A percentile compares a stretch with the other conserved stretches of the same genome.
These are phyloP conservation scores for Acrocephalus kingi DNA, from an alignment of 2,113 vertebrate species.

Conservation along the genomic window DNA sequence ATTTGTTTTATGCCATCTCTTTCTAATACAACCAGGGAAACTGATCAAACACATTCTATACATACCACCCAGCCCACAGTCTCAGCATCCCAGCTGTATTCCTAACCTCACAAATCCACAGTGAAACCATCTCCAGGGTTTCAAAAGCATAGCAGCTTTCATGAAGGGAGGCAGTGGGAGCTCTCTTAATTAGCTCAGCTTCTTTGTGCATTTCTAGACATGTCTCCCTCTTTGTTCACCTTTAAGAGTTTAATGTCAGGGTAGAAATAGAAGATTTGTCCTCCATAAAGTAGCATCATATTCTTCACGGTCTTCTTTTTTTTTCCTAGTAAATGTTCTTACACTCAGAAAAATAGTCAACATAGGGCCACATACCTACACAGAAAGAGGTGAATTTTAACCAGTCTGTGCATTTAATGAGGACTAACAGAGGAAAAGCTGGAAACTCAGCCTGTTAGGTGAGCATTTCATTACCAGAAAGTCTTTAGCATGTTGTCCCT, in stretches of 20 bases:
- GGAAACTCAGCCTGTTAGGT: background rate
- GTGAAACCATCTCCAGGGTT: slow-evolving; percentile 67
- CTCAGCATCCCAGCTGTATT: slow-evolving; percentile 70
- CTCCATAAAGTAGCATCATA: background rate
- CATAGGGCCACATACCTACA: background rate
- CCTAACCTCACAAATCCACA: slow-evolving; percentile 73
- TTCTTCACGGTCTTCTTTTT: background rate
- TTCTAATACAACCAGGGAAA: slow-evolving; percentile 68
- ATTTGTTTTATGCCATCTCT: slow-evolving; percentile 65
- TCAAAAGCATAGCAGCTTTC: slow-evolving; percentile 64
- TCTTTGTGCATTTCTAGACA: slow-evolving; percentile 38
- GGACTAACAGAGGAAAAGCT: background rate
- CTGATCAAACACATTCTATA: slow-evolving; percentile 81
- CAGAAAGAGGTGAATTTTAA: slow-evolving; percentile 4
- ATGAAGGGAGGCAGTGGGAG: slow-evolving; percentile 55
- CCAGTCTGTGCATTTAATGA: background rate
- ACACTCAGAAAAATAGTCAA: background rate
- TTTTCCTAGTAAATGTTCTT: background rate
- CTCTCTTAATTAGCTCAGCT: slow-evolving; percentile 49
- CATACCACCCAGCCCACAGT: slow-evolving; percentile 75
- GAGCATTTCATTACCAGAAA: background rate
- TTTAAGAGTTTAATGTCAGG: slow-evolving; percentile 18
- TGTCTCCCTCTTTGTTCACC: slow-evolving; percentile 28
- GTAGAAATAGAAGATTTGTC: background rate
- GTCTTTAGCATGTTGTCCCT: background rate